These are phyloP conservation scores for chimpanzee (Pan troglodytes) DNA, from an alignment of 2,113 vertebrate genomes.

Conservation along the genomic window DNA sequence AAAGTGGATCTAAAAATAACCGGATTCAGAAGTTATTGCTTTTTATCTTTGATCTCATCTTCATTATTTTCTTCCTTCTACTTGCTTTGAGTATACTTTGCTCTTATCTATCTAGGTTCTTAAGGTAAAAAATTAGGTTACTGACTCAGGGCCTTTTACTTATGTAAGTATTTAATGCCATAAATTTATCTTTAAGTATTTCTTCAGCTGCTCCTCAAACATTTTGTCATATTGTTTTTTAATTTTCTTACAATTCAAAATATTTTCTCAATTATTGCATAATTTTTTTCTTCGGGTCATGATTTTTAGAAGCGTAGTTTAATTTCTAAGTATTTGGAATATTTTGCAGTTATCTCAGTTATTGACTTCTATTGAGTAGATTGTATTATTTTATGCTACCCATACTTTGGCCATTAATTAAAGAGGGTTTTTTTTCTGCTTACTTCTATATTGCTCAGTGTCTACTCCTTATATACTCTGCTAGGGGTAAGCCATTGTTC, in stretches of 20 bases:
- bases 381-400: not conserved
- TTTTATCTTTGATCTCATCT: not conserved
- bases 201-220: not conserved
- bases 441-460: not conserved
- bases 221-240: not conserved
- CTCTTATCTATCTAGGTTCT: not conserved
- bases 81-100: not conserved
- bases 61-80: not conserved
- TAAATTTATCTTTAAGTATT: not conserved
- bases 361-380: not conserved
- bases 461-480: not conserved
- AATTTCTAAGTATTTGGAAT: not conserved
- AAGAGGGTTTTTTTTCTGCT: not conserved
- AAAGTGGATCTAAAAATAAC: not conserved
- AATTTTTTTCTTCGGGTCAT: not conserved
- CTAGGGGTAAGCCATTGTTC: not conserved
- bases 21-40: not conserved
- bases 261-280: not conserved
- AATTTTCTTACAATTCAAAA: not conserved
- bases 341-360: not conserved
- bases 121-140: not conserved
- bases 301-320: not conserved
- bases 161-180: not conserved
- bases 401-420: not conserved
- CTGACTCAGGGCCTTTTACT: not conserved